These are phyloP conservation scores for Aporophyla nigra DNA, from an alignment of 2,888 invertebrate genomes.

Conservation along the genomic window DNA sequence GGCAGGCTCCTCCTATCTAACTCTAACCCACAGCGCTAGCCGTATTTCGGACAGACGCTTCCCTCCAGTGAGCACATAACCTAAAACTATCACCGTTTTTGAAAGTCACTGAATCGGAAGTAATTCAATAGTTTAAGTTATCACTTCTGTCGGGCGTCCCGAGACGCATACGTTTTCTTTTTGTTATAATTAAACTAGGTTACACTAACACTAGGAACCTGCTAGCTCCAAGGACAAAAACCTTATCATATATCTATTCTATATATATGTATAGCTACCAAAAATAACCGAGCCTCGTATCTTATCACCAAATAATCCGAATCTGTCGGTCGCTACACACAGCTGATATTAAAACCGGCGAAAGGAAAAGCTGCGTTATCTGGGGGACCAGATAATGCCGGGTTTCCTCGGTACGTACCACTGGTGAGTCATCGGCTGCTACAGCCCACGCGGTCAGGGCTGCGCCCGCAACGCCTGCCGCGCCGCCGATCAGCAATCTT, in stretches of 20 bases:
- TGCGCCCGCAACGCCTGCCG: conserved; percentile 92
- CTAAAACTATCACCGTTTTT: too few species aligned
- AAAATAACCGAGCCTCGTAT: conserved; percentile 36
- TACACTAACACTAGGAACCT: too few species aligned
- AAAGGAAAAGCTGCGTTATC: conserved; percentile 48
- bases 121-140: too few species aligned
- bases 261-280: too few species aligned
- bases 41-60: too few species aligned
- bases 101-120: too few species aligned
- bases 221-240: not conserved
- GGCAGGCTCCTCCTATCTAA: too few species aligned
- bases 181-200: not conserved
- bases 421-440: conserved; percentile 89
- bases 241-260: too few species aligned
- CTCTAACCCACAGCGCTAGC: too few species aligned
- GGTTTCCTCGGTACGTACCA: conserved; percentile 75
- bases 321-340: conserved; percentile 6
- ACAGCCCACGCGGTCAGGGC: conserved; percentile 91
- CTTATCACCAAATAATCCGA: conserved; percentile 34
- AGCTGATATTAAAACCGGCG: conserved; percentile 38
- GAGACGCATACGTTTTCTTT: too few species aligned
- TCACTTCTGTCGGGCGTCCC: too few species aligned
- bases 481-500: conserved; percentile 91
- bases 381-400: conserved; percentile 37
- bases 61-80: too few species aligned